Evolutionary conservation across 2,113 vertebrate genomes (phyloP).

Genomic region (Myotis yumanensis): DNA sequence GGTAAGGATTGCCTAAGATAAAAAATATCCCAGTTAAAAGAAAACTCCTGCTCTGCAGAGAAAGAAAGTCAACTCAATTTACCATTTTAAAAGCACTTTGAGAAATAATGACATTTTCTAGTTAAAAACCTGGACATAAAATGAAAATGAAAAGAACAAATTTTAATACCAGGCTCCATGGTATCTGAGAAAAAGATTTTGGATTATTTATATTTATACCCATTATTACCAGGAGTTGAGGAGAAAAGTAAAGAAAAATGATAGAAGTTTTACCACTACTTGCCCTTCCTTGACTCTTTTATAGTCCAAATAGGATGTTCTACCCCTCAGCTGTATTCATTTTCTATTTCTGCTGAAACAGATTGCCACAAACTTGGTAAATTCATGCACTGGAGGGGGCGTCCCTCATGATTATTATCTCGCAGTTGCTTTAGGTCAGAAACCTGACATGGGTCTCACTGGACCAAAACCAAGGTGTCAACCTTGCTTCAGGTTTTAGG

Average conservation of each 20-base stretch:
- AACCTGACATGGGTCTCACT: not conserved
- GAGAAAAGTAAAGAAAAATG: not conserved
- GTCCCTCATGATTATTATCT: not conserved
- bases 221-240: not conserved
- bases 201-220: not conserved
- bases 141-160: not conserved
- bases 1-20: not conserved
- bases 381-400: too few species aligned
- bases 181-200: not conserved
- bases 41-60: not conserved
- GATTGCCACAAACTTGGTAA: not conserved
- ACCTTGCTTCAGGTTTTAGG: not conserved
- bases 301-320: not conserved
- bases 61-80: not conserved
- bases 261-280: not conserved
- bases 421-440: not conserved
- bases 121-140: not conserved
- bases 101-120: not conserved
- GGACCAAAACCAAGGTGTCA: not conserved
- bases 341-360: not conserved
- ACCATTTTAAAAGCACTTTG: not conserved
- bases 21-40: not conserved
- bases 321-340: not conserved
- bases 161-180: not conserved
- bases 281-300: not conserved